phyloP scores from a whole-genome alignment of 2,888 invertebrate genomes.

The Drosophila fungiperda region DNA sequence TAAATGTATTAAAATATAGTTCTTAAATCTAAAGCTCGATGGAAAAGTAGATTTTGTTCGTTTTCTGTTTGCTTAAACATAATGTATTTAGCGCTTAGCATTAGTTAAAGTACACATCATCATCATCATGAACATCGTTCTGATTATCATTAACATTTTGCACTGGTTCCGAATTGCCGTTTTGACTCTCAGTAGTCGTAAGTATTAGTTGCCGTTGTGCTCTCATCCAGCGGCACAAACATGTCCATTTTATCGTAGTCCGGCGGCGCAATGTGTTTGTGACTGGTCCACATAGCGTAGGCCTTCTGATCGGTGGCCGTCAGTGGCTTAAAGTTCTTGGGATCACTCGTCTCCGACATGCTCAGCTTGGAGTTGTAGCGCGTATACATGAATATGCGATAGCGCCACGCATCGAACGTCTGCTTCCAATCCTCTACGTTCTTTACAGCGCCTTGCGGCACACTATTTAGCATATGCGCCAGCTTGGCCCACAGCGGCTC shows the following conservation, averaged over 20 bases:
- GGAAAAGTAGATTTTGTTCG: constrained; percentile 2
- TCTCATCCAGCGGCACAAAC: constrained; percentile 78
- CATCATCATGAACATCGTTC: constrained; percentile 52
- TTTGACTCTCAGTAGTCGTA: constrained; percentile 74
- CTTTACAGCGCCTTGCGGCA: constrained; percentile 82
- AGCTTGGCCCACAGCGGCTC: constrained; percentile 81
- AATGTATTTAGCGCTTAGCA: constrained; percentile 71
- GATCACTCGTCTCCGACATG: constrained; percentile 80
- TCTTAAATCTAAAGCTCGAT: constrained; percentile 17
- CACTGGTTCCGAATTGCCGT: constrained; percentile 36
- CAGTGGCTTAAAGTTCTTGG: constrained; percentile 81
- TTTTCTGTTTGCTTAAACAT: constrained; percentile 55
- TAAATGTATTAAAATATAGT: not conserved
- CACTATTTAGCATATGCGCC: constrained; percentile 79
- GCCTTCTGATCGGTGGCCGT: constrained; percentile 83
- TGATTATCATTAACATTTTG: constrained; percentile 58
- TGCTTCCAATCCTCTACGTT: constrained; percentile 83
- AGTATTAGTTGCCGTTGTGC: constrained; percentile 74
- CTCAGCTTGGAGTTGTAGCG: constrained; percentile 82
- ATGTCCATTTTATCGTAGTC: constrained; percentile 82
- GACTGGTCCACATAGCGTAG: constrained; percentile 83
- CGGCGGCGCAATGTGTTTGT: constrained; percentile 77
- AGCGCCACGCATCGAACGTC: constrained; percentile 83
- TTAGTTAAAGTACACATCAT: constrained; percentile 75
- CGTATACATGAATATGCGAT: constrained; percentile 83